These are phyloP conservation scores for Zygaena filipendulae DNA, from an alignment of 2,888 invertebrate genomes.

Conservation along the genomic window DNA sequence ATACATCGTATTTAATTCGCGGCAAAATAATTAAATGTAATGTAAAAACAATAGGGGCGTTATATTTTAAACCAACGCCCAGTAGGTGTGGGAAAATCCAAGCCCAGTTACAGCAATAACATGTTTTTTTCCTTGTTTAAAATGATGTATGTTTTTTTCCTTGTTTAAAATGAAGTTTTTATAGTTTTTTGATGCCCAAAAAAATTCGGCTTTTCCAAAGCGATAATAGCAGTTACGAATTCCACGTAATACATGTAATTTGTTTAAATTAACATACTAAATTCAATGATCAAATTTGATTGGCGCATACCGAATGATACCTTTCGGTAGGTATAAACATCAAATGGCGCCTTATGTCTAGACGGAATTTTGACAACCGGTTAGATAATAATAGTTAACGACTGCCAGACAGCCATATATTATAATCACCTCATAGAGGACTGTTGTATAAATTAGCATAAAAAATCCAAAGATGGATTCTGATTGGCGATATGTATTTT, in stretches of 20 bases:
- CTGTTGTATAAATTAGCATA: no score
- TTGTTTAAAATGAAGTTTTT: neutral
- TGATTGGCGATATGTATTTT: neutral
- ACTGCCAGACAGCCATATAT: no score
- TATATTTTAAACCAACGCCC: neutral
- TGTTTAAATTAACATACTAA: conserved; percentile 1
- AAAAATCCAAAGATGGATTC: neutral
- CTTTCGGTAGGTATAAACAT: neutral
- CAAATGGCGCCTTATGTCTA: no score
- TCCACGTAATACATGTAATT: neutral
- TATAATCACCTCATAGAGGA: no score
- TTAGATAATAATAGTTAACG: no score
- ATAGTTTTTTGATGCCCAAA: neutral
- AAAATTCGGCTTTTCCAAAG: no score
- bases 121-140: neutral
- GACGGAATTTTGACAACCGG: no score
- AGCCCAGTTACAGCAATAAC: no score
- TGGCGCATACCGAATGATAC: no score
- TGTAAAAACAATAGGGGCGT: neutral
- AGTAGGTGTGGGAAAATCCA: no score
- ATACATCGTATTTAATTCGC: conserved; percentile 1
- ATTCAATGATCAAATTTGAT: no score
- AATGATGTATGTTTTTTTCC: neutral
- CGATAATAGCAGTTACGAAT: no score
- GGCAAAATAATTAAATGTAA: conserved; percentile 4